Evolutionary conservation across 1,140 invertebrate genomes (phyloP).

Genomic region (Drepana arcuata): DNA sequence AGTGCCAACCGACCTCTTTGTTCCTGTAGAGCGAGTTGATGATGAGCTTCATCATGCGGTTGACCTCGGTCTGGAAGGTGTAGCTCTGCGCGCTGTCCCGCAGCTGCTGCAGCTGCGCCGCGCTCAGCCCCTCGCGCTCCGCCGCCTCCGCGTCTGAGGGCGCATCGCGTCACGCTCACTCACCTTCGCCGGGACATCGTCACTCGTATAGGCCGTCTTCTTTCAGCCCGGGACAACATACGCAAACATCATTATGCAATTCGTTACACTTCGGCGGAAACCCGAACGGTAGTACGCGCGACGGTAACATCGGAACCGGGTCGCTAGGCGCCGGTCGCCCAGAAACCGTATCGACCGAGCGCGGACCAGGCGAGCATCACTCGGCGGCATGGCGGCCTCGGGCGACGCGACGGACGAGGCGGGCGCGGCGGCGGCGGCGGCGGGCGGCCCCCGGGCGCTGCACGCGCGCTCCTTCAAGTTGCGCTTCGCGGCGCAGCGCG

Average conservation of each 20-base stretch:
- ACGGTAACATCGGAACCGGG: not conserved
- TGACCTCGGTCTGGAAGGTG: slow-evolving; percentile 96
- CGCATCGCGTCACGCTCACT: slow-evolving; percentile 88
- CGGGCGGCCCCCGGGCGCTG: slow-evolving; percentile 3
- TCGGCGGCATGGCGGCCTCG: not conserved
- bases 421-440: slow-evolving; percentile 2
- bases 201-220: not conserved
- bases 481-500: slow-evolving; percentile 40
- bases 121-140: slow-evolving; percentile 95
- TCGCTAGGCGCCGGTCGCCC: not conserved
- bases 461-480: slow-evolving; percentile 46
- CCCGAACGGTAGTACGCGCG: not conserved
- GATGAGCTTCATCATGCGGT: slow-evolving; percentile 99
- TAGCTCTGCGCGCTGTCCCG: slow-evolving; percentile 94
- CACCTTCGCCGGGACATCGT: slow-evolving; percentile 73
- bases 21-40: slow-evolving; percentile 99
- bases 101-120: slow-evolving; percentile 94
- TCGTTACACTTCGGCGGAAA: too few species aligned
- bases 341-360: not conserved
- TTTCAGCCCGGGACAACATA: not conserved
- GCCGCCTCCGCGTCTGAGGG: slow-evolving; percentile 99
- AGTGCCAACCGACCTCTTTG: slow-evolving; percentile 82
- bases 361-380: not conserved
- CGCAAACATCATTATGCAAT: too few species aligned
- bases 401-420: not conserved